phyloP scores from a whole-genome alignment of 2,888 invertebrate genomes.

The Acanthosepion esculentum region DNA sequence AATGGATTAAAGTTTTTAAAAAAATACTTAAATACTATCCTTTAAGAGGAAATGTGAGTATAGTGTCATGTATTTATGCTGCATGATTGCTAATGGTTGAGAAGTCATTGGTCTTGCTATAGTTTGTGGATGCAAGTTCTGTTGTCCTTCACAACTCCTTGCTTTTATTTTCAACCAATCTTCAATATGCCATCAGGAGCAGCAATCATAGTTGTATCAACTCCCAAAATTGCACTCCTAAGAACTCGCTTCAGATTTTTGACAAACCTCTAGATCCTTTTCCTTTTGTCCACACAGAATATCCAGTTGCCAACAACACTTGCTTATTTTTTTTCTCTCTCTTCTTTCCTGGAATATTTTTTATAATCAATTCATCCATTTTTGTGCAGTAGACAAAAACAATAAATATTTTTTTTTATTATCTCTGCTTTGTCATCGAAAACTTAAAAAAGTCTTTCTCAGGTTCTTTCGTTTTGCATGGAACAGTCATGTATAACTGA shows the following conservation, averaged over 20 bases:
- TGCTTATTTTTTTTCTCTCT: background rate
- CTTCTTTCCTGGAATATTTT: background rate
- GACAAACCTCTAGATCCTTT: background rate
- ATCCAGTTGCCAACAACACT: constrained; percentile 21
- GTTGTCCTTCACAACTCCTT: constrained; percentile 33
- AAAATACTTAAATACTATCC: background rate
- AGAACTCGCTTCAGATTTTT: background rate
- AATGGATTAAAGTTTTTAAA: no score
- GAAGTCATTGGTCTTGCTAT: background rate
- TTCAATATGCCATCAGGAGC: constrained; percentile 12
- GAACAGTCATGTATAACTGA: background rate
- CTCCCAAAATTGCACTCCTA: constrained; percentile 20
- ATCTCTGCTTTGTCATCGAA: background rate
- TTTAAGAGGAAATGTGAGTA: constrained; percentile 33
- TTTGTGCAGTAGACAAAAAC: background rate
- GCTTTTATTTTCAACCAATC: background rate
- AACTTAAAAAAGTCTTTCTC: background rate
- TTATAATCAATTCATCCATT: constrained; percentile 4
- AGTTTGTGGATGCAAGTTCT: background rate
- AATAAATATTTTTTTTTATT: background rate
- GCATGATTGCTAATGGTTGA: background rate
- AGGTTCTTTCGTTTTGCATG: background rate
- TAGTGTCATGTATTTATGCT: constrained; percentile 1
- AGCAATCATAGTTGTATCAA: background rate
- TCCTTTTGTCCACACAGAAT: background rate